Percentiles rank a stretch among this genome's conserved stretches.
Evolutionary conservation across 1,140 invertebrate species (phyloP).

Genomic region (Apis dorsata): DNA sequence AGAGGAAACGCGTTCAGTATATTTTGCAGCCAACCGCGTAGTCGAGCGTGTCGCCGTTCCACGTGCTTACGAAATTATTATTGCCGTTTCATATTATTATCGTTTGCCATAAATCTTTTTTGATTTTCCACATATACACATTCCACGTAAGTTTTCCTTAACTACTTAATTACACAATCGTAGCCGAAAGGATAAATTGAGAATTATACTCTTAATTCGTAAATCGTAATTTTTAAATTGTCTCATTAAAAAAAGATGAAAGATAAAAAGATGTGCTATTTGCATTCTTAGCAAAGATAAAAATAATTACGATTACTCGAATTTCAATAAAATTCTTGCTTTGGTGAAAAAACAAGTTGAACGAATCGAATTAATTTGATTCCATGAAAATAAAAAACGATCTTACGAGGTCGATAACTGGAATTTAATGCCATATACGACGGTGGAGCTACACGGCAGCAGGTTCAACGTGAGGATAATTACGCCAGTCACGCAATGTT

Average conservation of each 20-base stretch:
- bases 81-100: not conserved
- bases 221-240: too few relatives aligned
- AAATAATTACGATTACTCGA: not conserved
- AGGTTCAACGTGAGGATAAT: slow-evolving; percentile 26
- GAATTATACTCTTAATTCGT: too few relatives aligned
- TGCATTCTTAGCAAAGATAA: not conserved
- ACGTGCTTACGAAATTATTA: slow-evolving; percentile 23
- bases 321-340: not conserved
- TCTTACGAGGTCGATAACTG: slow-evolving; percentile 37
- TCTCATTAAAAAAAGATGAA: not conserved
- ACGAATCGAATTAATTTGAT: slow-evolving; percentile 27
- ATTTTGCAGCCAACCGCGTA: slow-evolving; percentile 36
- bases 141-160: too few relatives aligned
- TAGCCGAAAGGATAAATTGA: too few relatives aligned
- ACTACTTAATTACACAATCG: too few relatives aligned
- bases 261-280: not conserved
- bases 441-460: not conserved
- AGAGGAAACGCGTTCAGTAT: slow-evolving; percentile 46
- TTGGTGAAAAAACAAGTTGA: not conserved
- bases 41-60: slow-evolving; percentile 42
- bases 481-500: slow-evolving; percentile 31
- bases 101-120: not conserved
- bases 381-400: slow-evolving; percentile 19
- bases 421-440: slow-evolving; percentile 27
- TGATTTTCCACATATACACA: not conserved